Evolutionary conservation across 2,888 invertebrate species (phyloP).

Genomic region (Netelia inedita): DNA sequence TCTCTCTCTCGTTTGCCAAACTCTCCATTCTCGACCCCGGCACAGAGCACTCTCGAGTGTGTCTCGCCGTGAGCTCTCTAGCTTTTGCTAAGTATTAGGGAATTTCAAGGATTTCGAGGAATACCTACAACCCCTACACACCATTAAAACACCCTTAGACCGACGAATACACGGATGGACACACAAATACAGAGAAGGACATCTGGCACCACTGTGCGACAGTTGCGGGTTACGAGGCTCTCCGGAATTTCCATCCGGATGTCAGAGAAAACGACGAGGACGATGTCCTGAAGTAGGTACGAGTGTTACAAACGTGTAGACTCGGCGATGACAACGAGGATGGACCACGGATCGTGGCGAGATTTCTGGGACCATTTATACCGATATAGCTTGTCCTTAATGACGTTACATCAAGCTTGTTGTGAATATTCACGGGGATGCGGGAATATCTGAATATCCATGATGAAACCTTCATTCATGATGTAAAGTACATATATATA

Average conservation of each 20-base stretch:
- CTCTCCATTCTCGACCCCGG: background rate
- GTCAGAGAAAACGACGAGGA: constrained; percentile 6
- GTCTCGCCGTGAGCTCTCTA: background rate
- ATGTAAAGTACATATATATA: background rate
- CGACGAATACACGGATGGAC: background rate
- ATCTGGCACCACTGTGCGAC: constrained; percentile 13
- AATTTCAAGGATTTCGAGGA: constrained; percentile 41
- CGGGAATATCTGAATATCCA: background rate
- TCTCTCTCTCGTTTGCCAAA: background rate
- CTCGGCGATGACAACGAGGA: constrained; percentile 5
- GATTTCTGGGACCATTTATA: background rate
- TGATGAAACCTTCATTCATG: background rate
- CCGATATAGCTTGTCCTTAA: constrained; percentile 7
- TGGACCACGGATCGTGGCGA: background rate
- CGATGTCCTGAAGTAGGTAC: background rate
- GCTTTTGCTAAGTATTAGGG: constrained; percentile 11
- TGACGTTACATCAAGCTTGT: background rate
- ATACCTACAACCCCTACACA: background rate
- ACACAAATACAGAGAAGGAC: background rate
- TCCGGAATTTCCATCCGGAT: constrained; percentile 32
- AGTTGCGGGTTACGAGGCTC: constrained; percentile 30
- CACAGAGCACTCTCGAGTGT: background rate
- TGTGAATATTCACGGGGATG: background rate
- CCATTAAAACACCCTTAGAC: no score
- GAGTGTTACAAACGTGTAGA: background rate